phyloP scores from a whole-genome alignment of 2,113 vertebrate species.

The Apteryx mantelli region DNA sequence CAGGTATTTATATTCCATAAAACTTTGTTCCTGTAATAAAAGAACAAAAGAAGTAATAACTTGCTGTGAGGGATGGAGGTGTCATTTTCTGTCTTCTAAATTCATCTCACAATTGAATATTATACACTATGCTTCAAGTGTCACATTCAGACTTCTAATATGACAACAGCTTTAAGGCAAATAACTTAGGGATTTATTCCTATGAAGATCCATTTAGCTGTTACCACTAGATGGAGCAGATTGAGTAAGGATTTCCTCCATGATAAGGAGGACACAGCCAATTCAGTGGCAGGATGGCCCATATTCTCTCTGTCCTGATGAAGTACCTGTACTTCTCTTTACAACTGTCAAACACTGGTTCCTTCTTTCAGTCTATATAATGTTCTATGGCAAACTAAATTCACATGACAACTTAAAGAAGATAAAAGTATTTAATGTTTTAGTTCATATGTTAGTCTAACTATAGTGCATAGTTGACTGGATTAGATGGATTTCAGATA shows the following conservation, averaged over 20 bases:
- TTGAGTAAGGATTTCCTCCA: not conserved
- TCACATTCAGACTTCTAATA: not conserved
- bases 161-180: not conserved
- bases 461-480: not conserved
- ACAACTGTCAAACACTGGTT: not conserved
- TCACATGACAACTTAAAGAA: not conserved
- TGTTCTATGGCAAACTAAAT: not conserved
- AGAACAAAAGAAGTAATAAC: not conserved
- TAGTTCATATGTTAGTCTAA: not conserved
- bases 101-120: not conserved
- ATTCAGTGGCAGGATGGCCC: not conserved
- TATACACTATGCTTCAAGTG: not conserved
- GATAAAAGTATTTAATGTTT: not conserved
- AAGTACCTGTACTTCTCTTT: not conserved
- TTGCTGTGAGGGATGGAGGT: not conserved
- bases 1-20: not conserved
- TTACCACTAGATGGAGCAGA: conserved; percentile 53
- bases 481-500: not conserved
- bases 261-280: not conserved
- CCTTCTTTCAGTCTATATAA: not conserved
- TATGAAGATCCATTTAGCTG: not conserved
- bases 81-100: not conserved
- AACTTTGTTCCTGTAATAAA: not conserved
- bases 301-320: not conserved
- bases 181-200: not conserved